Evolutionary conservation across 1,140 invertebrate species (phyloP), one percentile per base, ranked within the genome.

Genomic region (Leptinotarsa texana): DNA sequence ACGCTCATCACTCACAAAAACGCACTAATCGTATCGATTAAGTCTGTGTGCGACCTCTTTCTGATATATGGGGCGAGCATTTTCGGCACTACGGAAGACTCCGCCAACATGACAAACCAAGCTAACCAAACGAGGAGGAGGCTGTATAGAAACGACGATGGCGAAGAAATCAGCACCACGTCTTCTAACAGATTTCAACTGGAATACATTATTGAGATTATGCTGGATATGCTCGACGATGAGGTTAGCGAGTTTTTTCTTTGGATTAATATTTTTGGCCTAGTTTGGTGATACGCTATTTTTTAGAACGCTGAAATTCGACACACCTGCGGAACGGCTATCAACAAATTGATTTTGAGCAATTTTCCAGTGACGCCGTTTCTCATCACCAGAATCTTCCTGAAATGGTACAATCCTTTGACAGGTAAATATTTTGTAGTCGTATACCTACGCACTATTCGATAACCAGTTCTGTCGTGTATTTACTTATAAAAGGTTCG

Each of bases 181-280:
- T 63, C 51, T 67, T 13, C 49, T 51, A 62, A 75, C 27, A 51
- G 61, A 21, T 66, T 79, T 17, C 76, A 73, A 13, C 17, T 75
- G 13, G 74, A 79, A 8, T 67, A 69, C 67, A 71, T 82, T 69
- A 74, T 81, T 48, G 79, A 79, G 17, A 77, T 81, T 57, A 72
- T 79, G 17, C 69, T 82, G 47, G 77, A 80, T 63, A 79, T 82
- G 75, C 68, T 82, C 51, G 80, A 82, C 69, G 80, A 81, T 72
- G 78, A 82, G 70, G 81, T 81, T 67, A 78, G 71, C 72, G 11
- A 62, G 42, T 47, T 47, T n/a, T 18, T 4, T 57, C 6, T 57
- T 17, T 18, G 2, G 3, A 8, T 18, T 70, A n/a, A 18, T 70
- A 63, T 75, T 72, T 71, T 73, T 18, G 62, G 21, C 68, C 27